These are phyloP conservation scores for Ceratosolen solmsi DNA, from an alignment of 1,140 invertebrate genomes.

Conservation along the genomic window DNA sequence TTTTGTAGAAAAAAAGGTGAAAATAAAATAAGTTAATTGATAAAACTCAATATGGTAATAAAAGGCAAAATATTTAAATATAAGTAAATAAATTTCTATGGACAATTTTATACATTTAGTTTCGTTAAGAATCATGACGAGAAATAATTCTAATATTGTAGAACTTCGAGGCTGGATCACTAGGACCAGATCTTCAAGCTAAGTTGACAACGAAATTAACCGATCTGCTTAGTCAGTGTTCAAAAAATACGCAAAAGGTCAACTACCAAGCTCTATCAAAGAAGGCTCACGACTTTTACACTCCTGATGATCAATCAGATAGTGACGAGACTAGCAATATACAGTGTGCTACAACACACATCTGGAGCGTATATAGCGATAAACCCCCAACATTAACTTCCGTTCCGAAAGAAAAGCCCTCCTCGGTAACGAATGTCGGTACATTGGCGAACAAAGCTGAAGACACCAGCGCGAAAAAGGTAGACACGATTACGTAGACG, in stretches of 20 bases:
- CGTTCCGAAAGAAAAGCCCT: slow-evolving; percentile 65
- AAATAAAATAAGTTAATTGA: too few species aligned
- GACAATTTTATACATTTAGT: neutral
- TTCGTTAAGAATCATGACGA: slow-evolving; percentile 28
- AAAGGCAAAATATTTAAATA: slow-evolving; percentile 27
- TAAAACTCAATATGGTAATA: neutral
- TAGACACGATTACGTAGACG: slow-evolving; percentile 58
- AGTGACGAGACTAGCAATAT: slow-evolving; percentile 66
- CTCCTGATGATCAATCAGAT: slow-evolving; percentile 67
- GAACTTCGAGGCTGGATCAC: slow-evolving; percentile 66
- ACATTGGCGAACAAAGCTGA: slow-evolving; percentile 63
- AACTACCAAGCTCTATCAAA: slow-evolving; percentile 60
- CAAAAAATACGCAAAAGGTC: slow-evolving; percentile 64
- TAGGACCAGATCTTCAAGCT: slow-evolving; percentile 66
- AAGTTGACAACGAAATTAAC: slow-evolving; percentile 65
- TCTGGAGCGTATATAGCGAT: slow-evolving; percentile 65
- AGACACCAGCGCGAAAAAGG: slow-evolving; percentile 66
- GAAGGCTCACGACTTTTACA: slow-evolving; percentile 52
- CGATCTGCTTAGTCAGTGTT: slow-evolving; percentile 64
- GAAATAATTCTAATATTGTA: slow-evolving; percentile 62
- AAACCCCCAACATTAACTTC: slow-evolving; percentile 62
- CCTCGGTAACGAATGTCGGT: slow-evolving; percentile 59
- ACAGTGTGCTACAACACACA: slow-evolving; percentile 58
- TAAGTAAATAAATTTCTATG: slow-evolving; percentile 49
- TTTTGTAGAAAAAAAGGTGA: too few species aligned